Evolutionary conservation across 2,888 invertebrate species (phyloP).

Genomic region (Cylindroiulus punctatus): DNA sequence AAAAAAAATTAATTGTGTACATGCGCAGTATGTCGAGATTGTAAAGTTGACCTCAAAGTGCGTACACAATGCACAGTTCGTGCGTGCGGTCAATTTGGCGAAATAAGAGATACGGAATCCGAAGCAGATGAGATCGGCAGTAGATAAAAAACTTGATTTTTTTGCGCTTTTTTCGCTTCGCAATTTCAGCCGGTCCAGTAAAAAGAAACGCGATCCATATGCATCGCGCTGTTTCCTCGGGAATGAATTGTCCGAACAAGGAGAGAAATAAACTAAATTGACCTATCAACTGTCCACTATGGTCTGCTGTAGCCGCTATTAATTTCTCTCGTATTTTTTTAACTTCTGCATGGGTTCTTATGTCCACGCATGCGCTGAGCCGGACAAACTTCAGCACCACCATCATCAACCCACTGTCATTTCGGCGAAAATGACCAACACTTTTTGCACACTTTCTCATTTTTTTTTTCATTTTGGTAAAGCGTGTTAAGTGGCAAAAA

Average conservation of each 20-base stretch:
- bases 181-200: not conserved
- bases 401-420: not conserved
- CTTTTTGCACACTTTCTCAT: not conserved
- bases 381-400: not conserved
- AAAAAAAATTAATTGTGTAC: too few relatives aligned
- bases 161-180: not conserved
- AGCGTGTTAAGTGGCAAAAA: not conserved
- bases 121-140: not conserved
- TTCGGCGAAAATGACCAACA: not conserved
- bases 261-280: not conserved
- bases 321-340: not conserved
- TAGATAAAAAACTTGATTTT: not conserved
- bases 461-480: not conserved
- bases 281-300: conserved; percentile 10
- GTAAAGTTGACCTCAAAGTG: not conserved
- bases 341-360: not conserved
- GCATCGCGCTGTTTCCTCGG: not conserved
- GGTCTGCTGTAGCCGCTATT: not conserved
- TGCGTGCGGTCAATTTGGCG: not conserved
- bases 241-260: not conserved
- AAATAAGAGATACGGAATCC: not conserved
- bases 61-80: not conserved
- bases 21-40: not conserved
- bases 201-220: not conserved
- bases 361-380: too few relatives aligned